phyloP scores from a whole-genome alignment of 30 jellyfish, hydroid and myxozoan genomes.

The Pelagia noctiluca region DNA sequence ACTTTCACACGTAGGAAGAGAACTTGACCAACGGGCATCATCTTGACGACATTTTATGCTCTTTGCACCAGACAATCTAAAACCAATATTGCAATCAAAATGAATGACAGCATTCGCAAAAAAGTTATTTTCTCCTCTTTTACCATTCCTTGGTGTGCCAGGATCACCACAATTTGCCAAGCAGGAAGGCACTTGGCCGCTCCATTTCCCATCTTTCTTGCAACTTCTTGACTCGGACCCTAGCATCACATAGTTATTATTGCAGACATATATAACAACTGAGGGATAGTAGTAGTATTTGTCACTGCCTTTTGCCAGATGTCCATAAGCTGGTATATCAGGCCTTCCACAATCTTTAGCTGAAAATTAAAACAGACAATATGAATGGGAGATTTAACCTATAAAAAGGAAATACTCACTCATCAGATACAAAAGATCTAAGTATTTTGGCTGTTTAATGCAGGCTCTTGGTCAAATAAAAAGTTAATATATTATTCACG shows the following conservation, averaged over 20 bases:
- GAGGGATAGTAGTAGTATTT: not conserved
- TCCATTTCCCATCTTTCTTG: not conserved
- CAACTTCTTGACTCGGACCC: not conserved
- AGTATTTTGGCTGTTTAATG: not conserved
- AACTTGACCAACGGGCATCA: slow-evolving; percentile 4
- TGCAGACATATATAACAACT: not conserved
- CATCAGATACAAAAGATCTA: too few species aligned
- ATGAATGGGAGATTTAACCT: too few species aligned
- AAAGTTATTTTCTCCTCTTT: slow-evolving; percentile 1
- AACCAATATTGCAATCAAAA: slow-evolving; percentile 31
- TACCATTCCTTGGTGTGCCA: slow-evolving; percentile 52
- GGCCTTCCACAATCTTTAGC: slow-evolving; percentile 9
- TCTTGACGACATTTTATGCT: not conserved
- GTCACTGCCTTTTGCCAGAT: not conserved
- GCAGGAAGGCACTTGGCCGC: slow-evolving; percentile 2
- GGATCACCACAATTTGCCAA: slow-evolving; percentile 62
- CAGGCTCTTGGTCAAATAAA: not conserved
- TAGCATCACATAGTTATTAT: not conserved
- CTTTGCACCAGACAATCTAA: slow-evolving; percentile 4
- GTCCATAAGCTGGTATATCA: not conserved
- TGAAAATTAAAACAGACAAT: not conserved
- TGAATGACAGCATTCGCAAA: not conserved
- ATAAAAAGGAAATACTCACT: too few species aligned
- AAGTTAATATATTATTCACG: not conserved
- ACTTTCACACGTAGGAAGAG: not conserved